Conservation (phyloP, 2,888 invertebrate species). For the Volucella inanis region DNA sequence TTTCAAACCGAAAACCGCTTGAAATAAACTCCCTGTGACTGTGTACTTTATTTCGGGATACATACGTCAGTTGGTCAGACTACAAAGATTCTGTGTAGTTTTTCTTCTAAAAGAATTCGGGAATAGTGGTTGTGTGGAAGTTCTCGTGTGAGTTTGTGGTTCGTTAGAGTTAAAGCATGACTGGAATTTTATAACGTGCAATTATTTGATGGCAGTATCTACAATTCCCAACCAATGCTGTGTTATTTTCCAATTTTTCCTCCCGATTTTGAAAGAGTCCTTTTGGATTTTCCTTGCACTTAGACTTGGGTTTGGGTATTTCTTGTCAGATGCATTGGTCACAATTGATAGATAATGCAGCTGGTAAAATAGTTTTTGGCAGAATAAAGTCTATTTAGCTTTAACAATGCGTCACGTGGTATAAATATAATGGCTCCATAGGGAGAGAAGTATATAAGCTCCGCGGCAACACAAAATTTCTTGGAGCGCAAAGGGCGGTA, state of each 20-base stretch:
- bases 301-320: constrained; percentile 10
- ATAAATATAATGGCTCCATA: not conserved
- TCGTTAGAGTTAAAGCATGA: constrained; percentile 72
- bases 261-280: not conserved
- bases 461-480: too few species aligned
- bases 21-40: too few species aligned
- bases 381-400: constrained; percentile 18
- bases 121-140: not conserved
- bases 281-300: not conserved
- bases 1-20: too few species aligned
- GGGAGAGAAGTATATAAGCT: too few species aligned
- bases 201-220: constrained; percentile 51
- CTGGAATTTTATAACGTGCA: constrained; percentile 67
- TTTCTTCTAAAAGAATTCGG: too few species aligned
- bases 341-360: constrained; percentile 49
- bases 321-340: constrained; percentile 29
- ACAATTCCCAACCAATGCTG: constrained; percentile 20
- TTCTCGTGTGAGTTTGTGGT: constrained; percentile 40
- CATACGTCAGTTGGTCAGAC: too few species aligned
- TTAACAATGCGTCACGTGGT: constrained; percentile 28
- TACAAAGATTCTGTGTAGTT: not conserved
- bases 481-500: too few species aligned
- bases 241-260: constrained; percentile 25
- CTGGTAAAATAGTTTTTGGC: constrained; percentile 18
- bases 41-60: too few species aligned